Conservation (phyloP, 2,113 vertebrate genomes). For the Rhinopomastus cyanomelas region DNA sequence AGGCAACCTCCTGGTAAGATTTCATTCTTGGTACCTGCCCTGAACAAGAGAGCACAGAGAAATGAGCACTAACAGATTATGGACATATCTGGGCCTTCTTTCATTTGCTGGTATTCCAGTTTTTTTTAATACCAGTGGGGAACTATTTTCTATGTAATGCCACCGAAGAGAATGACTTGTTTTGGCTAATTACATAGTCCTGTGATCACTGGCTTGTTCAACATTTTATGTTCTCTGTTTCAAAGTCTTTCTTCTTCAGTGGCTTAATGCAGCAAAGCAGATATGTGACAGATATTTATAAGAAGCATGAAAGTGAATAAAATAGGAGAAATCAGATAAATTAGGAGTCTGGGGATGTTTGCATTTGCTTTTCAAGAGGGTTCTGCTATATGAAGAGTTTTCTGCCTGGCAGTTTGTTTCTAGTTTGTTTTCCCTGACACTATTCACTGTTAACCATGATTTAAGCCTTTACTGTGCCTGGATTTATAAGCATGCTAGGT, state of each 20-base stretch:
- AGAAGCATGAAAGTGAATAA: constrained; percentile 69
- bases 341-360: constrained; percentile 61
- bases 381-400: constrained; percentile 32
- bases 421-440: not conserved
- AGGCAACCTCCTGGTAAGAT: not conserved
- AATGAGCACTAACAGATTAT: not conserved
- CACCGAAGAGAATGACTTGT: constrained; percentile 31
- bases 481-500: not conserved
- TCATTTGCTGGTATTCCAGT: not conserved
- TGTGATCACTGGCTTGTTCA: constrained; percentile 50
- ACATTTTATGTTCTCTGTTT: constrained; percentile 52
- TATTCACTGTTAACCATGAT: constrained; percentile 3
- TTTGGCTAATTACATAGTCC: constrained; percentile 45
- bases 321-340: constrained; percentile 63
- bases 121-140: not conserved
- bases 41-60: not conserved
- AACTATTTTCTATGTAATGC: not conserved
- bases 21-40: not conserved
- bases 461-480: constrained; percentile 25
- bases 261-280: constrained; percentile 50
- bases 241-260: constrained; percentile 30
- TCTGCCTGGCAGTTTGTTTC: constrained; percentile 31
- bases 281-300: constrained; percentile 58
- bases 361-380: not conserved
- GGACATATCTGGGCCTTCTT: not conserved